Conservation (phyloP, 2,888 invertebrate genomes). For the Sarcophaga carnaria region DNA sequence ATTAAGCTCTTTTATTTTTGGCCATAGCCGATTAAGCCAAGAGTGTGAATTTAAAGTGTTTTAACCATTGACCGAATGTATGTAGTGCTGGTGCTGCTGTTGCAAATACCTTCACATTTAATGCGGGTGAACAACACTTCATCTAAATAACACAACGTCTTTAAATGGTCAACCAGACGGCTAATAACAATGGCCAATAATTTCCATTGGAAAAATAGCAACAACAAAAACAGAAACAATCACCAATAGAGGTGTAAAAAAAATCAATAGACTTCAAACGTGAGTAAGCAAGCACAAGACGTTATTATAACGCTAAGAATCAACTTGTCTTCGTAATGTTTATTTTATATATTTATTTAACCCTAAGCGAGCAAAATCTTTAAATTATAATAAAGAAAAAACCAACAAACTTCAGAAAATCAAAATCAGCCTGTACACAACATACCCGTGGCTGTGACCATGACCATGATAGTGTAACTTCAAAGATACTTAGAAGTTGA, state of each 20-base stretch:
- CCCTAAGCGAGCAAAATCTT: not conserved
- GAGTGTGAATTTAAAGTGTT: conserved; percentile 6
- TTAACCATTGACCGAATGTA: not conserved
- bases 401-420: too few species aligned
- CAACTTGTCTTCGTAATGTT: conserved; percentile 28
- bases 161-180: not conserved
- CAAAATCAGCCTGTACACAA: too few species aligned
- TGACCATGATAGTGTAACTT: too few species aligned
- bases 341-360: not conserved
- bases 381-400: too few species aligned
- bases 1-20: conserved; percentile 39
- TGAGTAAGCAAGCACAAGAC: conserved; percentile 4
- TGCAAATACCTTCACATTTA: conserved; percentile 50
- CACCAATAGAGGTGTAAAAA: conserved; percentile 21
- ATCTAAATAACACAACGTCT: not conserved
- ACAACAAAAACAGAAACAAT: not conserved
- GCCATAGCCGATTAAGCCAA: conserved; percentile 22
- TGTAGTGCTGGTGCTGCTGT: not conserved
- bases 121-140: conserved; percentile 61
- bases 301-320: conserved; percentile 25
- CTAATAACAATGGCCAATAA: conserved; percentile 19
- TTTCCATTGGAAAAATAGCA: not conserved
- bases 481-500: too few species aligned
- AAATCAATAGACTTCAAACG: conserved; percentile 46
- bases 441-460: too few species aligned